Base-by-base conservation (phyloP, 1,140 invertebrate genomes). In the Anoplolepis gracilipes region DNA sequence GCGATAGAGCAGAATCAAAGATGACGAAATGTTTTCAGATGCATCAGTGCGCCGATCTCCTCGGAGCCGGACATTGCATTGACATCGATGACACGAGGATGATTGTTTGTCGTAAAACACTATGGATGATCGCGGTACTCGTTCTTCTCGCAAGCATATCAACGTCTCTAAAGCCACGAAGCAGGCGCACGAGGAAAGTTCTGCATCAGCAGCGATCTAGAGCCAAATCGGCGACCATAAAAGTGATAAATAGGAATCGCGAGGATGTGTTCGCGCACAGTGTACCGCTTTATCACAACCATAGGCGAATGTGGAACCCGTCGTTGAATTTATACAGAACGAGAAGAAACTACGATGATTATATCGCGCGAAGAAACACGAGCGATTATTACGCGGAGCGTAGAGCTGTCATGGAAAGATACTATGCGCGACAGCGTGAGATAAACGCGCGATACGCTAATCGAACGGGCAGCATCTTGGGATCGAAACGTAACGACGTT, bases 371-470 rank as follows among this genome's bases (percentile, higher is more conserved):
- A 6, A 67, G 46, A 42, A 76, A 86, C 59, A 46, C 42, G 16
- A 82, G 62, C 11, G 89, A 89, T 57, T 92, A 93, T 84, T 90
- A 91, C 53, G 82, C 88, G 0, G 77, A 89, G 55, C 84, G 91
- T 19, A 87, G 81, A 84, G 87, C 88, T 1, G 85, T 91, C 8
- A 92, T 92, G 92, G 91, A 92, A 0, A 90, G 62, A 67, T 92
- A 87, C 78, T 59, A 88, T 49, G 88, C 86, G 22, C 79, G 89
- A 30, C 87, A 92, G 42, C 77, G 53, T 8, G 86, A 90, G 16
- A 93, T 93, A 22, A 46, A 46, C 3, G 57, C 78, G 25, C 90
- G 76, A 39, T 90, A 92, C 28, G 65, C 30, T 13, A 90, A 88
- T 22, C 42, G 8, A 8, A 22, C 4, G 22, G 11, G 30, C 33